A percentile compares a stretch with the other conserved stretches of the same genome.
Evolutionary conservation across 2,888 invertebrate genomes (phyloP).

Genomic region (Busseola fusca): DNA sequence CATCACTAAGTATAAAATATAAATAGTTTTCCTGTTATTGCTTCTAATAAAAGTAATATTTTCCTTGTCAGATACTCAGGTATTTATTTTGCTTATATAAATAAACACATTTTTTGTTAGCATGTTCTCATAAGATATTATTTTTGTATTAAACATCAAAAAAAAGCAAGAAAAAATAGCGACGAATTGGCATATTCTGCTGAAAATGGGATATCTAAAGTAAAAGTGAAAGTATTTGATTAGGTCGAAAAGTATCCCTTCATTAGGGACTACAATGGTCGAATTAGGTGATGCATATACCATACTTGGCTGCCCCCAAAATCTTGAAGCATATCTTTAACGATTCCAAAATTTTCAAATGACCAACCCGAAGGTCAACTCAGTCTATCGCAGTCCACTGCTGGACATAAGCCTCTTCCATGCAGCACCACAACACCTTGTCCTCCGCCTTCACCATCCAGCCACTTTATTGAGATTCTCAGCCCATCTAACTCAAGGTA

Average conservation of each 20-base stretch:
- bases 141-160: not conserved
- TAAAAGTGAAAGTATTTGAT: no score
- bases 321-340: not conserved
- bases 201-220: not conserved
- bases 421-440: no score
- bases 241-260: not conserved
- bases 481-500: not conserved
- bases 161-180: not conserved
- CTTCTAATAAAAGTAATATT: conserved; percentile 22
- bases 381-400: no score
- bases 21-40: conserved; percentile 50
- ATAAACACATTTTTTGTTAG: not conserved
- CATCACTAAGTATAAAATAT: conserved; percentile 35
- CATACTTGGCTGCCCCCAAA: not conserved
- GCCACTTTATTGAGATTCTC: no score
- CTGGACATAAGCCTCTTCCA: no score
- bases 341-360: not conserved
- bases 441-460: no score
- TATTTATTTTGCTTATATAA: conserved; percentile 18
- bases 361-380: no score
- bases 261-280: not conserved
- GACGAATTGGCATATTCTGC: not conserved
- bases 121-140: not conserved
- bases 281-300: not conserved
- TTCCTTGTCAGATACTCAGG: conserved; percentile 29